phyloP scores from a whole-genome alignment of 1,140 invertebrate species.

The Leptinotarsa texana region DNA sequence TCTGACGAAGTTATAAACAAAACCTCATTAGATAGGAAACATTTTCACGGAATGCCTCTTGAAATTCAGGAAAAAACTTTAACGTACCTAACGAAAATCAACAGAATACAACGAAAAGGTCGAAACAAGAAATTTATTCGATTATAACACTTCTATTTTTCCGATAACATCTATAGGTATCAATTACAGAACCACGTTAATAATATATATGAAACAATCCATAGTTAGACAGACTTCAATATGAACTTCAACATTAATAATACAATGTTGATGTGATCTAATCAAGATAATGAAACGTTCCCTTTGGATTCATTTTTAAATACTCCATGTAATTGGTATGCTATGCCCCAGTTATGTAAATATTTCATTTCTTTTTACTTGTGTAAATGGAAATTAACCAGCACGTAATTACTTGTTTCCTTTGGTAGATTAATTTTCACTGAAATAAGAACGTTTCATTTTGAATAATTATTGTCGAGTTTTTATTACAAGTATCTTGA shows the following conservation, averaged over 20 bases:
- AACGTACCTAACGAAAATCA: background rate
- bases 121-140: background rate
- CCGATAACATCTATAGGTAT: background rate
- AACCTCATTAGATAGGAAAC: too few relatives aligned
- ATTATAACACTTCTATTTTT: background rate
- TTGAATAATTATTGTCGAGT: background rate
- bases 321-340: background rate
- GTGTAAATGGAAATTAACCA: background rate
- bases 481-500: background rate
- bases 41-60: too few relatives aligned
- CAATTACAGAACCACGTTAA: background rate
- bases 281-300: slow-evolving; percentile 1
- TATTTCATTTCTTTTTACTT: slow-evolving; percentile 3
- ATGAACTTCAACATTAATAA: background rate
- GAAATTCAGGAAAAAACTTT: too few relatives aligned
- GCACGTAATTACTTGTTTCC: slow-evolving; percentile 5
- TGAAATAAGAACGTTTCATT: slow-evolving; percentile 3
- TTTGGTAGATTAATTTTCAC: background rate
- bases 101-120: background rate
- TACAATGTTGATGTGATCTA: background rate
- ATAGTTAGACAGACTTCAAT: background rate
- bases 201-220: slow-evolving; percentile 4
- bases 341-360: slow-evolving; percentile 5
- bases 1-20: too few relatives aligned
- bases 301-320: background rate